phyloP scores from a whole-genome alignment of 2,113 vertebrate species.

The Thamnaconus septentrionalis region DNA sequence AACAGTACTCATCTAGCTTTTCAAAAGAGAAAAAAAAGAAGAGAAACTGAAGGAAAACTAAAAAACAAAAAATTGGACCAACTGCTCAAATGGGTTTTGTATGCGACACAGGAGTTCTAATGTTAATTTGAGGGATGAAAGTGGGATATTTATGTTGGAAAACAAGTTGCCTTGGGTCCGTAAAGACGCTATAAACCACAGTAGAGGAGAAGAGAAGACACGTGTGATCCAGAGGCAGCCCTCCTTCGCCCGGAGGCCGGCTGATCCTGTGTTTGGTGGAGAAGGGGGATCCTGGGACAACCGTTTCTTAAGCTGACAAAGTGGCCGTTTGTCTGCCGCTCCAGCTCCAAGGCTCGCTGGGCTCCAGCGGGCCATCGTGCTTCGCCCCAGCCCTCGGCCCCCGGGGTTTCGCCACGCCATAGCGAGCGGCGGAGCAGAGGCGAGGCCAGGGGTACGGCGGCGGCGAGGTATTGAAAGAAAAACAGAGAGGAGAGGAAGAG shows the following conservation, averaged over 20 bases:
- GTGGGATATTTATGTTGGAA: too few relatives aligned
- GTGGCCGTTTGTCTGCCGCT: constrained; percentile 72
- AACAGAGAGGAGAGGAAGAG: constrained; percentile 31
- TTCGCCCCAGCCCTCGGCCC: constrained; percentile 62
- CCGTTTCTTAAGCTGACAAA: constrained; percentile 78
- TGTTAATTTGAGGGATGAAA: too few relatives aligned
- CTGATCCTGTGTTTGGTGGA: constrained; percentile 67
- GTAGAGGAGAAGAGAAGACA: constrained; percentile 36
- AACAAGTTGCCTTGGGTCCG: too few relatives aligned
- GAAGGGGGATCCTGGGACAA: constrained; percentile 78
- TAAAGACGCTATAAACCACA: too few relatives aligned
- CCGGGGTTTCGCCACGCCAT: constrained; percentile 48
- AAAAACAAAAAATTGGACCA: too few relatives aligned
- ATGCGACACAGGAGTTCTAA: too few relatives aligned
- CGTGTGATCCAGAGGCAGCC: constrained; percentile 40
- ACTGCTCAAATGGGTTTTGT: too few relatives aligned
- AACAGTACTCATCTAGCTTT: too few relatives aligned
- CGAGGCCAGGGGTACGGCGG: constrained; percentile 16
- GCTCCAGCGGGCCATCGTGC: constrained; percentile 72
- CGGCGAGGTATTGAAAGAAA: constrained; percentile 31
- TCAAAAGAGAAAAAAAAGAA: constrained; percentile 2
- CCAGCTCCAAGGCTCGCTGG: constrained; percentile 62
- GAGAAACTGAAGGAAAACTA: neutral
- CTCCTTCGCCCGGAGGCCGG: constrained; percentile 40
- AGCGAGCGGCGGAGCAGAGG: constrained; percentile 44